These are phyloP conservation scores for Phalanger gymnotis DNA, from an alignment of 2,797 vertebrate species.

Conservation along the genomic window DNA sequence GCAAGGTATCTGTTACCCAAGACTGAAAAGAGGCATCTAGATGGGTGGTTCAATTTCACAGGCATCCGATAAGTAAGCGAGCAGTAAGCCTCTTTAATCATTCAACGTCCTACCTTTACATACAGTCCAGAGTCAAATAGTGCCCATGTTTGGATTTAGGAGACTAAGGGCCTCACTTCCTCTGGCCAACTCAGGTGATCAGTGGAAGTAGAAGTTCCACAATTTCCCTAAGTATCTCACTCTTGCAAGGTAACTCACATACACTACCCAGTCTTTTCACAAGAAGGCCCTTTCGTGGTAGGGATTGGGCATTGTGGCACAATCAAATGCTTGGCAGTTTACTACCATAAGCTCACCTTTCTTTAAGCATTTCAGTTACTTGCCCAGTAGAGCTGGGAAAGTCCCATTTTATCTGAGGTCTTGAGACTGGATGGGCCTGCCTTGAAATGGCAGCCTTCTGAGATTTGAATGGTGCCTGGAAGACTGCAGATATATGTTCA, in stretches of 20 bases:
- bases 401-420: conserved; percentile 39
- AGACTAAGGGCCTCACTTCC: conserved; percentile 17
- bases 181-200: conserved; percentile 2
- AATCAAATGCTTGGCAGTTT: conserved; percentile 23
- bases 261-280: conserved; percentile 22
- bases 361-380: neutral
- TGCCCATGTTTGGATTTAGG: conserved; percentile 20
- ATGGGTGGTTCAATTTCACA: conserved; percentile 7
- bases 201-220: neutral
- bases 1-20: conserved; percentile 38
- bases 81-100: conserved; percentile 11
- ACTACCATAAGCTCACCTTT: neutral
- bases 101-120: neutral
- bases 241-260: neutral
- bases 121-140: neutral
- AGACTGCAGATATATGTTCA: conserved; percentile 64
- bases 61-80: neutral
- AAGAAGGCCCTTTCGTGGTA: conserved; percentile 6
- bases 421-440: conserved; percentile 15
- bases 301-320: conserved; percentile 37
- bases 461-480: conserved; percentile 44
- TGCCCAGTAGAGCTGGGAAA: conserved; percentile 25
- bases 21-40: conserved; percentile 45
- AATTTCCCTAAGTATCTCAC: conserved; percentile 22
- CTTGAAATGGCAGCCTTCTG: conserved; percentile 48